Evolutionary conservation across 2,113 vertebrate species (phyloP).

Genomic region (Ammospiza nelsoni): DNA sequence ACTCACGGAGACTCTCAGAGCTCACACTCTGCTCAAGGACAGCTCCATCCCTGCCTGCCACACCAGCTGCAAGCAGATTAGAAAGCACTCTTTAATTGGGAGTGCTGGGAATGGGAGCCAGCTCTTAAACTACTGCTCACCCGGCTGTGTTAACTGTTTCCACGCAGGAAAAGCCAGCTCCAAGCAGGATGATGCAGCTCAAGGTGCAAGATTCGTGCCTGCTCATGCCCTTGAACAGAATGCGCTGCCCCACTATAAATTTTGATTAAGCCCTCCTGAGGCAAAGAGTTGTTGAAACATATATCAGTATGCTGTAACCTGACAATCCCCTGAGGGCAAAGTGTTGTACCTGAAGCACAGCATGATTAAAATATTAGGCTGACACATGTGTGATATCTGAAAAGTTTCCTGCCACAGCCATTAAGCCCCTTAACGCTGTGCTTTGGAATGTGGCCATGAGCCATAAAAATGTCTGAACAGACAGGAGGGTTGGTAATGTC

Average conservation of each 20-base stretch:
- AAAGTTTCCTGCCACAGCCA: conserved; percentile 52
- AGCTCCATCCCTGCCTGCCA: background rate
- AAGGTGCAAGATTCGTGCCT: background rate
- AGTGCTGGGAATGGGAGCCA: background rate
- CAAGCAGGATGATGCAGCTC: background rate
- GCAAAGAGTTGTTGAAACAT: conserved; percentile 6
- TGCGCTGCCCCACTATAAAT: conserved; percentile 7
- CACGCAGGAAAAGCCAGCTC: background rate
- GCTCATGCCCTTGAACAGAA: background rate
- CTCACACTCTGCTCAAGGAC: no score
- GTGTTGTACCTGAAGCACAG: background rate
- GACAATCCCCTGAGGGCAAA: background rate
- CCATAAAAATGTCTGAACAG: conserved; percentile 54
- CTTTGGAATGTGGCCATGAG: conserved; percentile 54
- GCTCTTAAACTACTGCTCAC: rapidly evolving
- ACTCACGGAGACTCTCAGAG: background rate
- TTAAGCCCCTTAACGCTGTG: conserved; percentile 28
- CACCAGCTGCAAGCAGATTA: background rate
- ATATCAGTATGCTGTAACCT: conserved; percentile 5
- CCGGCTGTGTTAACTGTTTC: background rate
- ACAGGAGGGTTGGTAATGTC: conserved; percentile 14
- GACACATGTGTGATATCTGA: background rate
- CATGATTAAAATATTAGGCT: conserved; percentile 48
- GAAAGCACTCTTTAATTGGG: background rate
- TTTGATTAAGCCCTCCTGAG: background rate